Base-by-base conservation (phyloP, 1,140 invertebrate genomes). In the Brachionus sp. region DNA sequence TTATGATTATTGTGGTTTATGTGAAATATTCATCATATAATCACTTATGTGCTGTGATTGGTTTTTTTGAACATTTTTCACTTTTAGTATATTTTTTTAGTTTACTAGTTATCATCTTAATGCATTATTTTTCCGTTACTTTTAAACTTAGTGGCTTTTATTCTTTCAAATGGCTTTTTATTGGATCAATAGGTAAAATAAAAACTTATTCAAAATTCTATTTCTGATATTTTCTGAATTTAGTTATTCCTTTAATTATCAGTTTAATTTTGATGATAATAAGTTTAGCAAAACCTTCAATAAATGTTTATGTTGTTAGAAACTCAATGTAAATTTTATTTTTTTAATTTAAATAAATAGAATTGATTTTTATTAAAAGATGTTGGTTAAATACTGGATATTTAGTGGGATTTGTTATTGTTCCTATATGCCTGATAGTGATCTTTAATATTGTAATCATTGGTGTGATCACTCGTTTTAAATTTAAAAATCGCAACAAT, bases 31-130 rank as follows among this genome's bases (percentile, higher is more conserved):
- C 37, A 5, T 75, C 70, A 25, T 44, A 46, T 29, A 46, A 44
- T 46, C 16, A 44, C 12, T 23, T 10, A 16, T 75, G 70, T 75
- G 42, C 39, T 9, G 9, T 75, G 7, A n/a, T 75, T 1, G 70
- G 19, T 12, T 75, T 75, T 75, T 75, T 75, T 10, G 39, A 75
- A 25, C 70, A 75, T 33, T 75, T 75, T 46, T 25, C 42, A n/a
- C 19, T 75, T 12, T 29, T 75, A 10, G 70, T 75, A 6, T 75
- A 75, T 46, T 75, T 75, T 75, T 75, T 75, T 46, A 75, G 70
- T 75, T 25, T 75, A 46, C 10, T 75, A 23, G 37, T 75, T 12
- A 75, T 46, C 12, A 46, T 75, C 23, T 25, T 44, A 29, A 75
- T 75, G 37, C 70, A 75, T 46, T 75, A 46, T 33, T 75, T 46